Percentiles rank a stretch among this genome's conserved stretches.
These are phyloP conservation scores for Bujurquina vittata DNA, from an alignment of 2,113 vertebrate genomes.

Conservation along the genomic window DNA sequence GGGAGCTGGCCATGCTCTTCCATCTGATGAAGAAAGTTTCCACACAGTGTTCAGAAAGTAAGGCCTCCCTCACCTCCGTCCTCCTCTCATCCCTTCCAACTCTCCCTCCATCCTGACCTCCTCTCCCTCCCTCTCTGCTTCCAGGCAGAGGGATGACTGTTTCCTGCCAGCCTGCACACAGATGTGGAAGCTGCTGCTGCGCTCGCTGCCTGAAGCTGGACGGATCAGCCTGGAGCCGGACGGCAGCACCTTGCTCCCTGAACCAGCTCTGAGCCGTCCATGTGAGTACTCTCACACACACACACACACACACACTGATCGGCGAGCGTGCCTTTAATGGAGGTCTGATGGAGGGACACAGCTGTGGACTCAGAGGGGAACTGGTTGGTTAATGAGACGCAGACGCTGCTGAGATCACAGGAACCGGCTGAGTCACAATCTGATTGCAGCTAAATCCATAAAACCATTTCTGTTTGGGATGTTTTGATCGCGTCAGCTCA, in stretches of 20 bases:
- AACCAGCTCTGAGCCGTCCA: slow-evolving; percentile 1
- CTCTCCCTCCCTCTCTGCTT: slow-evolving; percentile 3
- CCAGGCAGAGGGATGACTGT: slow-evolving; percentile 16
- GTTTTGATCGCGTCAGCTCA: not conserved
- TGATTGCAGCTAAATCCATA: not conserved
- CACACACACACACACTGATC: not conserved
- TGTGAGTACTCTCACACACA: slow-evolving; percentile 12
- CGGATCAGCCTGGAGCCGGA: not conserved
- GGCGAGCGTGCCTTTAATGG: not conserved
- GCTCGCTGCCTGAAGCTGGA: not conserved
- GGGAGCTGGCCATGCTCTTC: slow-evolving; percentile 10
- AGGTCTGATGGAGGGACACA: not conserved
- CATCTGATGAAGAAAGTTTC: not conserved
- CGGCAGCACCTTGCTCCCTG: slow-evolving; percentile 29
- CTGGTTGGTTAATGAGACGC: not conserved
- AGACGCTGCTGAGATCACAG: not conserved
- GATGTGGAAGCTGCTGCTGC: slow-evolving; percentile 40
- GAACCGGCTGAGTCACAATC: not conserved
- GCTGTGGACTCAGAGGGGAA: too few species aligned
- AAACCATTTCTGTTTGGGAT: too few species aligned
- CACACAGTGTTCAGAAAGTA: not conserved
- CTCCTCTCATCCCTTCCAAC: not conserved
- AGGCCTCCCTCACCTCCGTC: not conserved
- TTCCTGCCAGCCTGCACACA: slow-evolving; percentile 28
- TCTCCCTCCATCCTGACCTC: not conserved